Evolutionary conservation across 2,797 vertebrate genomes (phyloP).

Genomic region (Sebastolobus alascanus): DNA sequence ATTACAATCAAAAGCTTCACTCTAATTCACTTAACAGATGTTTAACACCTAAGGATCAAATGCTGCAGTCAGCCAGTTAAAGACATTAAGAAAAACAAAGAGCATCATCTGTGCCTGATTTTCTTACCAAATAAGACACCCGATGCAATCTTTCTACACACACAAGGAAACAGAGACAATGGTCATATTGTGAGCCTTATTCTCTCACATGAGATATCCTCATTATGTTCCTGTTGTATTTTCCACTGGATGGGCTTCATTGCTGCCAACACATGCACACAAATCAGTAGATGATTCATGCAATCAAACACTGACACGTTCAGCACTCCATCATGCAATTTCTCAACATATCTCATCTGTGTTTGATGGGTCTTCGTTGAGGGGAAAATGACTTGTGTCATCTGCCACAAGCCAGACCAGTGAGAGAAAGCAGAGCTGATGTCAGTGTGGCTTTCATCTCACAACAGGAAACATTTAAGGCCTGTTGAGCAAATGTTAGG

Average conservation of each 20-base stretch:
- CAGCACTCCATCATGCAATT: not conserved
- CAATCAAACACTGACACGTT: constrained; percentile 16
- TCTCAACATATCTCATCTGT: constrained; percentile 32
- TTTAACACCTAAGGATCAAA: constrained; percentile 7
- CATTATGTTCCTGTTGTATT: constrained; percentile 33
- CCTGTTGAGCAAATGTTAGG: constrained; percentile 69
- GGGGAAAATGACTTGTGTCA: constrained; percentile 29
- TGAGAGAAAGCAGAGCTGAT: constrained; percentile 22
- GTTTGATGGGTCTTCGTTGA: constrained; percentile 17
- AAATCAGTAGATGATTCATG: not conserved
- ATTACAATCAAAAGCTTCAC: not conserved
- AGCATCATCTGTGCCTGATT: constrained; percentile 6
- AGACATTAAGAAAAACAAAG: constrained; percentile 1
- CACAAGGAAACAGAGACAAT: constrained; percentile 61
- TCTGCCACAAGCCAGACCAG: constrained; percentile 14
- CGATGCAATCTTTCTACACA: not conserved
- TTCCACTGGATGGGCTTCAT: constrained; percentile 26
- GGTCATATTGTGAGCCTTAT: constrained; percentile 47
- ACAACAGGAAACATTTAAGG: constrained; percentile 67
- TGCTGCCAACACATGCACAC: constrained; percentile 37
- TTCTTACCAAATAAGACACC: not conserved
- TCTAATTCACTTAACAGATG: constrained; percentile 9
- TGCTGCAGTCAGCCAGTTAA: not conserved
- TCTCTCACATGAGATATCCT: constrained; percentile 38
- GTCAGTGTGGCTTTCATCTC: constrained; percentile 48